Conservation (phyloP, 92 coral and sea anemone genomes). For the Epizoanthus illoricatus region DNA sequence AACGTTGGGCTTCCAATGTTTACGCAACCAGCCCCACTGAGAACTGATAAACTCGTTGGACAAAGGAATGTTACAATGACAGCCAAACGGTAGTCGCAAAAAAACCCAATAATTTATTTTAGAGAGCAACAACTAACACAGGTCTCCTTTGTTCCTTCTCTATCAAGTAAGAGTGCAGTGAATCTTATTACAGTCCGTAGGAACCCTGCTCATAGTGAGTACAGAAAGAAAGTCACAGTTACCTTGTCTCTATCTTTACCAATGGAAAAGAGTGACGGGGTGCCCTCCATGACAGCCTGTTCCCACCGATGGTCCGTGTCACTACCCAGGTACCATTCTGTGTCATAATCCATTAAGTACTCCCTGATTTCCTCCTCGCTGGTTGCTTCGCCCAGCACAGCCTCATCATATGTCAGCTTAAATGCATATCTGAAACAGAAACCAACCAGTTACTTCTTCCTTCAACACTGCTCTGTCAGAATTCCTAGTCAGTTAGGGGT, state of each 20-base stretch:
- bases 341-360: constrained; percentile 78
- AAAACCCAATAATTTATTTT: too few relatives aligned
- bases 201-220: too few relatives aligned
- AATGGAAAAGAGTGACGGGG: constrained; percentile 82
- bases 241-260: constrained; percentile 84
- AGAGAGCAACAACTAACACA: too few relatives aligned
- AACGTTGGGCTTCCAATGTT: too few relatives aligned
- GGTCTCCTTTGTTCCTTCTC: too few relatives aligned
- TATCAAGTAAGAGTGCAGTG: too few relatives aligned
- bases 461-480: background rate
- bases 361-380: constrained; percentile 73
- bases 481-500: too few relatives aligned
- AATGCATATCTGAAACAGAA: constrained; percentile 78
- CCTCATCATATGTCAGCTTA: constrained; percentile 94
- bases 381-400: constrained; percentile 87
- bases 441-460: background rate
- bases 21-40: too few relatives aligned
- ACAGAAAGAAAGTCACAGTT: background rate
- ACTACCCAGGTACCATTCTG: constrained; percentile 89
- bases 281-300: constrained; percentile 70
- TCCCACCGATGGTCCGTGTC: constrained; percentile 82
- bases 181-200: too few relatives aligned
- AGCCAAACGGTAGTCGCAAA: too few relatives aligned
- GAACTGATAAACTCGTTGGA: too few relatives aligned
- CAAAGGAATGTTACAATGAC: too few relatives aligned